These are phyloP conservation scores for Drosophila sp. DNA, from an alignment of 1,140 invertebrate genomes.

Conservation along the genomic window DNA sequence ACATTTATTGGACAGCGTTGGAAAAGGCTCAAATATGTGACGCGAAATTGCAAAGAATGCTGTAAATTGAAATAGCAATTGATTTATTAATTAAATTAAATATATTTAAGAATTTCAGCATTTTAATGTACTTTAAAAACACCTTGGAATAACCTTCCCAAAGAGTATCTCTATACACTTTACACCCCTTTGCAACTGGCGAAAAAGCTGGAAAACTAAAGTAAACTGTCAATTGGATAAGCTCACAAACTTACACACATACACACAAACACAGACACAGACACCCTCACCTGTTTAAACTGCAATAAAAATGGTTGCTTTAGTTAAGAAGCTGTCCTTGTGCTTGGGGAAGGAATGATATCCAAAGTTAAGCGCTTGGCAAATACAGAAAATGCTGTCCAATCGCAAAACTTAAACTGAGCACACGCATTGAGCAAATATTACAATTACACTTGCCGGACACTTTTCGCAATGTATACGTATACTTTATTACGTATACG, in stretches of 20 bases:
- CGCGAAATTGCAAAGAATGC: slow-evolving; percentile 5
- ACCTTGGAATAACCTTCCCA: slow-evolving; percentile 51
- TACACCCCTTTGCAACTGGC: background rate
- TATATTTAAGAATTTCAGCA: no score
- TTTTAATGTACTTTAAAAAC: slow-evolving; percentile 14
- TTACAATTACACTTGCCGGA: slow-evolving; percentile 67
- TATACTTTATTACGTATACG: slow-evolving; percentile 63
- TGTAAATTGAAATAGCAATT: background rate
- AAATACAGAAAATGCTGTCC: slow-evolving; percentile 55
- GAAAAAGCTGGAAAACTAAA: slow-evolving; percentile 3
- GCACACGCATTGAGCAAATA: slow-evolving; percentile 55
- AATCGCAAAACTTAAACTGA: slow-evolving; percentile 36
- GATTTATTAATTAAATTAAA: slow-evolving; percentile 6
- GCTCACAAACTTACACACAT: slow-evolving; percentile 10
- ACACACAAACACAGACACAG: slow-evolving; percentile 8
- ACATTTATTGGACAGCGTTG: slow-evolving; percentile 70
- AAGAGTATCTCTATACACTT: slow-evolving; percentile 13
- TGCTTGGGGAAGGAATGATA: slow-evolving; percentile 12
- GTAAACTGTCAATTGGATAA: slow-evolving; percentile 28
- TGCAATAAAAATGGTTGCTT: slow-evolving; percentile 41
- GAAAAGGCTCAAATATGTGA: slow-evolving; percentile 2
- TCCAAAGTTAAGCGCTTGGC: slow-evolving; percentile 46
- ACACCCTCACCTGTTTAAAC: slow-evolving; percentile 2
- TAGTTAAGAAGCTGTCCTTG: slow-evolving; percentile 56
- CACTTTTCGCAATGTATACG: slow-evolving; percentile 45